Evolutionary conservation across 2,113 vertebrate species (phyloP).

Genomic region (Pollachius pollachius): DNA sequence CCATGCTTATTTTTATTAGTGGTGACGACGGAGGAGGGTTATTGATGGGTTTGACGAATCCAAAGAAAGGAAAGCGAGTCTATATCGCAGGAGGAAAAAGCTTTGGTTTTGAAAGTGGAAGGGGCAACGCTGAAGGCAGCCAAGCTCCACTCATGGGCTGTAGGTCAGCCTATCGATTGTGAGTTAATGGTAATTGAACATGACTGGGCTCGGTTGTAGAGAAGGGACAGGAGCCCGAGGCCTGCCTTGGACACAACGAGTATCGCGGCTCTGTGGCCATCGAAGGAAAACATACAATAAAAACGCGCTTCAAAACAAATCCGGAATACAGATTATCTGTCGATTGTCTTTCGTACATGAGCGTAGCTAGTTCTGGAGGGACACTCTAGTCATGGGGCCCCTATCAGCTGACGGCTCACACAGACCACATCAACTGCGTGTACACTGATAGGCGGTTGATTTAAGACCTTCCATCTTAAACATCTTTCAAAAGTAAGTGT

Average conservation of each 20-base stretch:
- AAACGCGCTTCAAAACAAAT: constrained; percentile 3
- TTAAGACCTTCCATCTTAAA: too few species aligned
- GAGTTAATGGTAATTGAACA: constrained; percentile 64
- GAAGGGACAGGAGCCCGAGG: constrained; percentile 52
- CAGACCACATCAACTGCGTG: too few species aligned
- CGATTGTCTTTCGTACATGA: too few species aligned
- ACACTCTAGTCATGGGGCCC: too few species aligned
- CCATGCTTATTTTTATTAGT: constrained; percentile 48
- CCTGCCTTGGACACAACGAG: constrained; percentile 18
- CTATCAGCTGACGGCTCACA: too few species aligned
- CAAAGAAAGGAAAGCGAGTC: constrained; percentile 50
- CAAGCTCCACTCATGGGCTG: constrained; percentile 63
- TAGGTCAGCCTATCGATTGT: constrained; percentile 66
- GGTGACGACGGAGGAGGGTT: constrained; percentile 57
- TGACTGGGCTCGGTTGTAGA: constrained; percentile 49
- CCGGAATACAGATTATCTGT: background rate
- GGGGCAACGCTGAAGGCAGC: constrained; percentile 49
- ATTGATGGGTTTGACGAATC: constrained; percentile 63
- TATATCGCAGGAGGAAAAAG: constrained; percentile 40
- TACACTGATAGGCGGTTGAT: too few species aligned
- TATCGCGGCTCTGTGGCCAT: constrained; percentile 32
- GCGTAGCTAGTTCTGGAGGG: too few species aligned
- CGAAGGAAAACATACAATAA: background rate
- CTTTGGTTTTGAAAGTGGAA: constrained; percentile 58
- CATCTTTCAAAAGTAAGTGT: too few species aligned